Evolutionary conservation across 1,140 invertebrate genomes (phyloP), one percentile per base, ranked within the genome.

Genomic region (Drosophila elegans): DNA sequence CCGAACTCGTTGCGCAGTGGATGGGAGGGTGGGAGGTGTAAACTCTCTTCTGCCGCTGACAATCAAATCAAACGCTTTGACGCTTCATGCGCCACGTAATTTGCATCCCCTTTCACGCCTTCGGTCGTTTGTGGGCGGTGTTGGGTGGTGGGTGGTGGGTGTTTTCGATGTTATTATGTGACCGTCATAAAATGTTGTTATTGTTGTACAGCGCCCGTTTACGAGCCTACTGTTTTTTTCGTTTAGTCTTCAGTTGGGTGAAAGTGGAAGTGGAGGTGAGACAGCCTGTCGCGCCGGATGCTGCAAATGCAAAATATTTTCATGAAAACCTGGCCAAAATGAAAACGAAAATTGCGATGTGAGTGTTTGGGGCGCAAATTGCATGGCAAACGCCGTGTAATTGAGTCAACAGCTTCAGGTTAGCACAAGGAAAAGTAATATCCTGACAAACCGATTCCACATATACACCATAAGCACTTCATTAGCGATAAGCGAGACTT

Each of bases 221-320:
- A 88, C 74, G 67, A 51, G 71, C 67, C 63, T 60, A 79, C 75
- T 71, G 72, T 74, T 66, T 72, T 44, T 21, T 29, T 16, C 13
- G 11, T 39, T 10, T 11, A 12, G 21, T 21, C 32, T 38, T 25
- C 49, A 55, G 21, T 48, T n/a, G 45, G 46, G 27, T 32, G 46
- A 10, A 41, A 27, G 53, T 27, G 53, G 53, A 44, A 11, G 54
- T 42, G 68, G 49, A 46, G 42, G 55, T 55, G 68, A 51, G 61
- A 45, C 69, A 41, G 57, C 76, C 74, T 74, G 77, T 80, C 57
- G 76, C 77, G 64, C 80, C 84, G 84, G 84, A 84, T 90, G 84
- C 84, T 89, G 84, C 80, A 89, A 89, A 89, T 89, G 84, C 85
- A 89, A 89, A 63, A 72, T 89, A 84, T 89, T 89, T 80, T 64